These are phyloP conservation scores for fruit fly (Drosophila melanogaster) DNA, from an alignment of 1,140 invertebrate species.

Conservation along the genomic window Release_6_plus_ISO1_MT NC_004354.4:3969501-3970000, in stretches of 20 bases:
- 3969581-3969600: conserved; percentile 85
- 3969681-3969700: neutral
- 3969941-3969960: conserved; percentile 89
- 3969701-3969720: neutral
- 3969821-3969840: conserved; percentile 86
- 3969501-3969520: conserved; percentile 88
- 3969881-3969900: conserved; percentile 85
- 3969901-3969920: conserved; percentile 85
- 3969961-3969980: conserved; percentile 86
- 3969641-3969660: conserved; percentile 84
- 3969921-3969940: conserved; percentile 88
- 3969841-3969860: conserved; percentile 87
- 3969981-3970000: conserved; percentile 85
- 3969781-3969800: conserved; percentile 87
- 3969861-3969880: conserved; percentile 86
- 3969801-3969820: conserved; percentile 84
- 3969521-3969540: conserved; percentile 88
- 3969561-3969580: conserved; percentile 86
- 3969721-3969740: conserved; percentile 86
- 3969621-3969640: conserved; percentile 90
- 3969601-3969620: conserved; percentile 86
- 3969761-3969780: conserved; percentile 85
- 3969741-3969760: conserved; percentile 85
- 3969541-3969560: conserved; percentile 88
- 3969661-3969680: neutral